Base-by-base conservation (phyloP, 2,888 invertebrate genomes). In the Siphonodentalium dalli region DNA sequence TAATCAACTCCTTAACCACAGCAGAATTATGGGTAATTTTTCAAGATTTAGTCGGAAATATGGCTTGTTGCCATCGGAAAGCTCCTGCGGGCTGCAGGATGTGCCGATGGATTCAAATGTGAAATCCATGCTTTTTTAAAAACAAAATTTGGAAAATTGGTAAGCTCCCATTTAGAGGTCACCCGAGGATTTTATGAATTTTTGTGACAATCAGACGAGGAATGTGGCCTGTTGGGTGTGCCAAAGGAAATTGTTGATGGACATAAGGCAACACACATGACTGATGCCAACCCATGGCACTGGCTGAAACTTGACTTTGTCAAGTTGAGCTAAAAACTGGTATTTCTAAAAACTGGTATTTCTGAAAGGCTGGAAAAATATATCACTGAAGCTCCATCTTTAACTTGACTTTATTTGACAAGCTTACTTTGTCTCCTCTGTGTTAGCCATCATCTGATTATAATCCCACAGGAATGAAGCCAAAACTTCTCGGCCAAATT, bases 391-490 rank as follows among this genome's bases (percentile, higher is more conserved):
- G 27, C 31, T 28, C 28, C 39, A 24, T 29, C 28, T 48, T 48
- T 20, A 40, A 13, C 6, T 35, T 38, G 11, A 39, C 15, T 13
- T 11, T 28, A 20, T 49, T 50, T 4, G 20, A 34, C 31, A 24
- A 9, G 46, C 64, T 58, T 54, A 66, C 61, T 47, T 58, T 49
- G 51, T 61, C 31, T 54, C 57, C 15, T 53, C 48, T 4, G 38
- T 27, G 13, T 47, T 46, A 11, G 39, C 50, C 18, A 60, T 52
- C 7, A 68, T 60, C 51, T 62, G 57, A 26, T 67, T 56, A 38
- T 66, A 69, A 50, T 74, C 61, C 82, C 82, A 83, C 63, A 83
- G 79, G 21, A 77, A 65, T 8, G 83, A 82, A 13, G 79, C 78
- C 58, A 83, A 66, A 8, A 81, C 72, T 39, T 80, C 80, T 54